Conservation (phyloP, 2,888 invertebrate genomes). For the Hydriomena furcata region DNA sequence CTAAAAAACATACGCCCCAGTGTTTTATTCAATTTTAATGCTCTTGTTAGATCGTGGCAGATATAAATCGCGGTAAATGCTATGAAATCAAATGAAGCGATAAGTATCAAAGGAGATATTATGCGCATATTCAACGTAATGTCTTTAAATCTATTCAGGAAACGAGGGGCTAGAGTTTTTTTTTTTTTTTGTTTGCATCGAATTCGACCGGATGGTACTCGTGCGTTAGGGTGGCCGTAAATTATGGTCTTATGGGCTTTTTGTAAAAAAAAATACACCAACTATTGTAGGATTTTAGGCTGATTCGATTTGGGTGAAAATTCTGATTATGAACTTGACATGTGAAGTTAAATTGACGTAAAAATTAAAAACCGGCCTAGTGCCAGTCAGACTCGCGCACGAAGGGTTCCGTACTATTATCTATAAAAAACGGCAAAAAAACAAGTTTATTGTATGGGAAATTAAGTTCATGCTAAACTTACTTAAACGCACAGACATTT, state of each 20-base stretch:
- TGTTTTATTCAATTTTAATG: slow-evolving; percentile 15
- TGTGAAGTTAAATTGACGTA: too few relatives aligned
- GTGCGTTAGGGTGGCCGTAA: slow-evolving; percentile 22
- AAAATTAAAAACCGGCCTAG: too few relatives aligned
- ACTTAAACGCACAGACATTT: too few relatives aligned
- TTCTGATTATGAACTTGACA: too few relatives aligned
- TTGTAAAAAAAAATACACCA: too few relatives aligned
- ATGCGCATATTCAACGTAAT: slow-evolving; percentile 58
- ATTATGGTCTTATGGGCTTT: background rate
- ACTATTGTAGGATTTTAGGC: too few relatives aligned
- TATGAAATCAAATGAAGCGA: slow-evolving; percentile 44
- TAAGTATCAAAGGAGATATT: slow-evolving; percentile 43
- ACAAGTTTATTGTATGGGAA: too few relatives aligned
- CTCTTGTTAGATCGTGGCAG: background rate
- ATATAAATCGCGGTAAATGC: slow-evolving; percentile 22
- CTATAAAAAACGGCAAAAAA: too few relatives aligned
- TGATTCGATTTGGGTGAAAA: too few relatives aligned
- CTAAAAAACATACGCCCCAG: background rate
- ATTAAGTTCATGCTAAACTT: too few relatives aligned
- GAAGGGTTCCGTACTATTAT: too few relatives aligned
- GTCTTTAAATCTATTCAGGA: slow-evolving; percentile 54
- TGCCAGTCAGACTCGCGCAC: too few relatives aligned
- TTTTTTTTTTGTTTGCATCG: slow-evolving; percentile 27
- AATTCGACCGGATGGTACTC: slow-evolving; percentile 25
- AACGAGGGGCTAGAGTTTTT: slow-evolving; percentile 32